Base-by-base conservation (phyloP, 1,140 invertebrate genomes). In the Drosophila miranda region DNA sequence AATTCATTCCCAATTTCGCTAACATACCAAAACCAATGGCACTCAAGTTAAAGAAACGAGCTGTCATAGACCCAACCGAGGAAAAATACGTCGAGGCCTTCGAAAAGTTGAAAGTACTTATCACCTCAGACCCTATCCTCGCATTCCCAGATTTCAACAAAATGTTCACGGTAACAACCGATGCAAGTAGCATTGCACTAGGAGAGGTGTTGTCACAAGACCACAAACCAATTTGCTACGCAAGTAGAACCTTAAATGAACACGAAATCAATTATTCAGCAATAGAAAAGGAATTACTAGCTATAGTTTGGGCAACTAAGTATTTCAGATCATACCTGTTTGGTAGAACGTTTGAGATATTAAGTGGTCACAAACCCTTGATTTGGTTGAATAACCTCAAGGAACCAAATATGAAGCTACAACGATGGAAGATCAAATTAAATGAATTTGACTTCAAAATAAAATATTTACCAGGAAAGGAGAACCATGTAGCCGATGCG, bases 351-450 rank as follows among this genome's bases (percentile, higher is more conserved):
- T 58, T 58, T 8, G 14, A 44, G 9, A 58, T 66, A n/a, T 1
- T 52, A 3, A 52, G 48, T 1, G 30, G 53, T 1, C 59, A 62
- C n/a, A 62, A 46, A 48, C 50, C 43, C 1, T 21, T 59, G 5
- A 28, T 26, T 0, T 56, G 57, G 48, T 28, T 63, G 4, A 55
- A 49, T 16, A 64, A 64, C 11, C 44, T 58, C 4, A 58, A 58
- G 4, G 48, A 58, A 23, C 53, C 43, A 1, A 63, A 34, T 14
- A 28, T 45, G 6, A 64, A 64, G 11, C 9, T 57, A 5, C 21
- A 43, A 13, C 14, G 63, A 5, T 46, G 55, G 49, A 59, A 45
- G 11, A 45, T 19, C 9, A 14, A 19, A 9, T 11, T 45, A 4
- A 45, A 45, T 7, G 44, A 45, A 45, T 45, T 14, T 6, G 16